phyloP scores from a whole-genome alignment of 2,113 vertebrate species.

The Oryzias curvinotus region DNA sequence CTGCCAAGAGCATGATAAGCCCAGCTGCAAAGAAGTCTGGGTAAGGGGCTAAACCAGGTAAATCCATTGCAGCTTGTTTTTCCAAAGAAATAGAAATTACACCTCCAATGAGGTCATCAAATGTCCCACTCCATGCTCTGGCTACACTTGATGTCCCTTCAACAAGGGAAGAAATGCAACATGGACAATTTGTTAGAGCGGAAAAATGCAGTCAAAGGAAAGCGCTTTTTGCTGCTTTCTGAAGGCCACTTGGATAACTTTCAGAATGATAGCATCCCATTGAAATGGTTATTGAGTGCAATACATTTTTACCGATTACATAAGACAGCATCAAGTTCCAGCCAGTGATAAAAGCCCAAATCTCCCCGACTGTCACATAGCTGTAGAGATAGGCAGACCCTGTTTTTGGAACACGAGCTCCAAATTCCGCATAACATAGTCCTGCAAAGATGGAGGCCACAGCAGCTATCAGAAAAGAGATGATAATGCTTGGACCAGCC shows the following conservation, averaged over 20 bases:
- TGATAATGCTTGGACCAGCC: constrained; percentile 81
- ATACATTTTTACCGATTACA: constrained; percentile 78
- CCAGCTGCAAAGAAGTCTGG: constrained; percentile 83
- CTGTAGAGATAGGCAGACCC: constrained; percentile 88
- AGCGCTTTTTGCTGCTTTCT: background rate
- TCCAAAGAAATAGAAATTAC: constrained; percentile 73
- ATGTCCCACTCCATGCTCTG: constrained; percentile 85
- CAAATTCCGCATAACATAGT: constrained; percentile 84
- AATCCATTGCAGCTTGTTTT: constrained; percentile 59
- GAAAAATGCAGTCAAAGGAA: background rate
- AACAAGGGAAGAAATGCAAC: background rate
- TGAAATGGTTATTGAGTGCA: background rate
- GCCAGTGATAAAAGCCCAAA: constrained; percentile 84
- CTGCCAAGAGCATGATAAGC: constrained; percentile 83
- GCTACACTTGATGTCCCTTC: constrained; percentile 84
- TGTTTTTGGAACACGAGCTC: constrained; percentile 81
- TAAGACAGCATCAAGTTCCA: constrained; percentile 89
- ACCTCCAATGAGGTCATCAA: constrained; percentile 83
- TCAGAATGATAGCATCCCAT: background rate
- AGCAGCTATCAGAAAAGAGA: constrained; percentile 86
- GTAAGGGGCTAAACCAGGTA: constrained; percentile 82
- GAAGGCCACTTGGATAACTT: background rate
- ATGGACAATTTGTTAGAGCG: background rate
- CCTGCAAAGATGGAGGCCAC: constrained; percentile 82
- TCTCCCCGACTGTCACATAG: constrained; percentile 84